Evolutionary conservation across 2,888 invertebrate species (phyloP), one percentile per base, ranked within the genome.

Genomic region (Diadromus collaris): DNA sequence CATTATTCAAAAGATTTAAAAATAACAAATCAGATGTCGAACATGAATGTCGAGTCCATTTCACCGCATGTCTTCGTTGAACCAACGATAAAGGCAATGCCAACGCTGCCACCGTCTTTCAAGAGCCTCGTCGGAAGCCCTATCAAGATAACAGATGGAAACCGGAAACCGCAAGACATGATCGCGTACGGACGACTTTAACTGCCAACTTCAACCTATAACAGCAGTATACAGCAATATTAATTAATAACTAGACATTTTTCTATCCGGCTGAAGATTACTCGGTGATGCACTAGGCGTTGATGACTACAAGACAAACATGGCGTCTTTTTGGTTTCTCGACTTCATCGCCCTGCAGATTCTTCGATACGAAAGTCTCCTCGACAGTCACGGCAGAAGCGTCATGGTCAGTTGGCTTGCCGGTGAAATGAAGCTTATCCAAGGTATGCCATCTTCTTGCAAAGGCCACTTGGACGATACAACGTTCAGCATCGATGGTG

Each of bases 251-350:
- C 29, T 2, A 16, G 7, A 2, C n/a, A 16, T 27, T 7, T 27
- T 29, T 34, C 16, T 5, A 13, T 51, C 13, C 19, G 41, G 51
- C 56, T 89, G 88, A 90, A 92, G 89, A 89, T 86, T 89, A 4
- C 80, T 93, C 69, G 92, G 90, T 0, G 86, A 89, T 0, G 79
- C 91, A 24, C 87, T 92, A 0, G 92, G 92, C 0, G 91, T 93
- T 54, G 87, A 78, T 2, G 86, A 87, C 54, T 92, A 91, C 72
- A 89, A 86, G 70, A 91, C 87, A 21, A 92, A 92, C 69, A 82
- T 92, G 71, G 91, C 92, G 0, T 92, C 92, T 70, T 92, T 87
- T 84, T 93, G 93, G 93, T 92, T 93, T 72, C 82, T 93, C 83
- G 93, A 93, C 46, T 92, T 91, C 0, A 32, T 93, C 76, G 92